Percentiles rank a stretch among this genome's conserved stretches.
Evolutionary conservation across 2,797 vertebrate genomes (phyloP).

Genomic region (Xenopus petersii): DNA sequence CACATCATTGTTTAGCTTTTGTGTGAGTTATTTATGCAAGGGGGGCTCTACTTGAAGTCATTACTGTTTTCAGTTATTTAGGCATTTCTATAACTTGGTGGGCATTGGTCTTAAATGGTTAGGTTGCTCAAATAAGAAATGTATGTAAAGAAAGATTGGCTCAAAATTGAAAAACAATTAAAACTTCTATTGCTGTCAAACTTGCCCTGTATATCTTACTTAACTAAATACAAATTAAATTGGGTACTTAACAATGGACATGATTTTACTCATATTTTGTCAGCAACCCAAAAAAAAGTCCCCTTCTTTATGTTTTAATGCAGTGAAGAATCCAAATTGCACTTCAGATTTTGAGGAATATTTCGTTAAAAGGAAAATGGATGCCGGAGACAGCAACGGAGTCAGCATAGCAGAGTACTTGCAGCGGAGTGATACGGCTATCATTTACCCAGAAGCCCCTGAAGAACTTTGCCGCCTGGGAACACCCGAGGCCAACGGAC

Average conservation of each 20-base stretch:
- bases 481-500: slow-evolving; percentile 93
- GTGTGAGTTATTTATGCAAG: slow-evolving; percentile 39
- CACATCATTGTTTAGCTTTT: slow-evolving; percentile 36
- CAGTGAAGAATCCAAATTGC: slow-evolving; percentile 94
- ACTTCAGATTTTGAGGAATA: slow-evolving; percentile 94
- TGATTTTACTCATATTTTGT: no score
- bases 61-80: no score
- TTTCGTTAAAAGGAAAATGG: slow-evolving; percentile 94
- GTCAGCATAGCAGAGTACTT: slow-evolving; percentile 98
- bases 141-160: no score
- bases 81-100: no score
- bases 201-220: no score
- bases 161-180: no score
- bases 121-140: no score
- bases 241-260: no score
- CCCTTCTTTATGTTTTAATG: slow-evolving; percentile 41
- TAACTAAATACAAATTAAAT: no score
- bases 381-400: slow-evolving; percentile 87
- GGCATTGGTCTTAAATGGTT: no score
- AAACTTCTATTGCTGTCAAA: no score
- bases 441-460: slow-evolving; percentile 98
- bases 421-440: slow-evolving; percentile 96
- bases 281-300: no score
- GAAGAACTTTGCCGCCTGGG: slow-evolving; percentile 96
- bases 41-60: neutral